Evolutionary conservation across 2,888 invertebrate species (phyloP), one percentile per base, ranked within the genome.

Genomic region (Reticulitermes lucifugus): DNA sequence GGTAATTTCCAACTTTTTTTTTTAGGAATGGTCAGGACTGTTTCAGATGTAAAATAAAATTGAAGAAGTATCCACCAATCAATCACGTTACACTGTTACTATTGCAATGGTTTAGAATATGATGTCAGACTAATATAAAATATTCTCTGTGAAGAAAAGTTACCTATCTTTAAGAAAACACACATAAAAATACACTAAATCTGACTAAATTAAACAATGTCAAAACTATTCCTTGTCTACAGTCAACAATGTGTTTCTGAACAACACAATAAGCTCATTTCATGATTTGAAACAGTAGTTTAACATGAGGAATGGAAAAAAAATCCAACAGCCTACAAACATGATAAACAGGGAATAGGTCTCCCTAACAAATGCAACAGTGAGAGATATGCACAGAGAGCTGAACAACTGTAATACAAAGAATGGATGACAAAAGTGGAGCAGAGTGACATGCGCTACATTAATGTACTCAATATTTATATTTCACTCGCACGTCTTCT

Each of bases 241-340:
- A 80, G 29, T 60, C 80, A 80, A 80, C 80, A 80, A 80, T 80
- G 80, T 80, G 80, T 55, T 80, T 35, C n/a, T 60, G 29, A 80
- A 80, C 80, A 80, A 80, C 60, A 80, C 60, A 60, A 35, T 35
- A 80, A 80, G 80, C 80, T 80, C 80, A 80, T 80, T 60, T 60
- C 21, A 79, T 25, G 79, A 43, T 77, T 46, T 79, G 55, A 79
- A 79, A 79, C 79, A 79, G 79, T 35, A 79, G 25, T 79, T 79
- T 29, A 79, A 79, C 79, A 79, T 79, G 46, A 29, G 79, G 55
- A 79, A 79, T 79, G 60, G 55, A 80, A 80, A 73, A 25, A 25
- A 59, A 55, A 60, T 80, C 60, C 60, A 55, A 60, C 21, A 80
- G 55, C 51, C 35, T 80, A 80, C 60, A 59, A 73, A 73, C 41